Evolutionary conservation across 2,113 vertebrate genomes (phyloP).

Genomic region (Leucosticte australis): DNA sequence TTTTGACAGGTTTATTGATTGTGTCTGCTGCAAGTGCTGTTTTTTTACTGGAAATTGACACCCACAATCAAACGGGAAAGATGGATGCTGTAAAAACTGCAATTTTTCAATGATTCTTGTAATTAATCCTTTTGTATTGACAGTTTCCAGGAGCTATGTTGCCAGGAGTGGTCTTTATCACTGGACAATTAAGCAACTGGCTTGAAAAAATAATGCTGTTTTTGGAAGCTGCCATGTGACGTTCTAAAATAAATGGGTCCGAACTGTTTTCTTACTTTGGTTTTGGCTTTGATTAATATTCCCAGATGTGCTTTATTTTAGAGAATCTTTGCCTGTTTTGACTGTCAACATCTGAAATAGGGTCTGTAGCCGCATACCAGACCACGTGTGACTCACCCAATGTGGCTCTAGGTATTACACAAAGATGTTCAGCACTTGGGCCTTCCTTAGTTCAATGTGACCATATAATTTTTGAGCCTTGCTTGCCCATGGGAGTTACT

Average conservation of each 20-base stretch:
- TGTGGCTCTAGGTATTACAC: fast-evolving
- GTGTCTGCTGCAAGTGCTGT: not conserved
- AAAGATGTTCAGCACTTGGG: not conserved
- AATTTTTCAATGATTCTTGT: constrained; percentile 31
- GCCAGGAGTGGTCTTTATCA: constrained; percentile 30
- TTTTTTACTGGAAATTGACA: constrained; percentile 28
- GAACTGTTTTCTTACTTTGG: not conserved
- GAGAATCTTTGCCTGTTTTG: not conserved
- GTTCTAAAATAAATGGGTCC: not conserved
- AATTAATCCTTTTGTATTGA: constrained; percentile 52
- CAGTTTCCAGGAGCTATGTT: not conserved
- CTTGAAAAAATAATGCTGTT: not conserved
- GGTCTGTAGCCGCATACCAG: not conserved
- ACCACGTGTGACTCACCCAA: fast-evolving
- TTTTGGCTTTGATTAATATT: constrained; percentile 28
- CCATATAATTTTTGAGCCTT: not conserved
- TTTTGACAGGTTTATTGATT: constrained; percentile 60
- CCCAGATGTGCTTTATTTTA: not conserved
- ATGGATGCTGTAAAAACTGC: constrained; percentile 13
- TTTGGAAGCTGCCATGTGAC: not conserved
- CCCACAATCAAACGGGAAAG: not conserved
- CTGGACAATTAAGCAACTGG: constrained; percentile 33
- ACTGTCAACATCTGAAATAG: not conserved
- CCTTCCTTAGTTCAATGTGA: not conserved
- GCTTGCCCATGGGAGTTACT: not conserved